phyloP scores from a whole-genome alignment of 2,888 invertebrate species.

The Polydrusus tereticollis region DNA sequence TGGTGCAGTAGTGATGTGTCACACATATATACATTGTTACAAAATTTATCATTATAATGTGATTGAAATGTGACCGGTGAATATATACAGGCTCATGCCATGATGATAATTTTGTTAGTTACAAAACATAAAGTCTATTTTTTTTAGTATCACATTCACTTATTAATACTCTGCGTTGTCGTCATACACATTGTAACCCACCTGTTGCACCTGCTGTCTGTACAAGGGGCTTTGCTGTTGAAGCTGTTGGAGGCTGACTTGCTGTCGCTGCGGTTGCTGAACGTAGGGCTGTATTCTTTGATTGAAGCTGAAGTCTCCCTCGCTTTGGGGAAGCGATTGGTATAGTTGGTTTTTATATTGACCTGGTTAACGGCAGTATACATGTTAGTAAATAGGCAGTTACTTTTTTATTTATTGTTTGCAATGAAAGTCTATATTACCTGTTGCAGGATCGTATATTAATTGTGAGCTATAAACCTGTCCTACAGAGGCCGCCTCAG shows the following conservation, averaged over 20 bases:
- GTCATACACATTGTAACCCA: slow-evolving; percentile 47
- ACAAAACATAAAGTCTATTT: slow-evolving; percentile 2
- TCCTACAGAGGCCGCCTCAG: slow-evolving; percentile 59
- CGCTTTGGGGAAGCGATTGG: slow-evolving; percentile 81
- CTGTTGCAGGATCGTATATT: slow-evolving; percentile 81
- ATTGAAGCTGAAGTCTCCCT: slow-evolving; percentile 79
- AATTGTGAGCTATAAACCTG: slow-evolving; percentile 84
- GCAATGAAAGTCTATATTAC: slow-evolving; percentile 1
- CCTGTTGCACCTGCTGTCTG: slow-evolving; percentile 58
- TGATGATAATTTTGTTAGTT: neutral
- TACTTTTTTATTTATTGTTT: neutral
- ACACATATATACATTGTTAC: slow-evolving; percentile 5
- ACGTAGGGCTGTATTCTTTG: slow-evolving; percentile 83
- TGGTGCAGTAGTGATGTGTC: slow-evolving; percentile 9
- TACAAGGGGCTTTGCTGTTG: slow-evolving; percentile 67
- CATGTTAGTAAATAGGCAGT: too few relatives aligned
- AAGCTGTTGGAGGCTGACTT: slow-evolving; percentile 69
- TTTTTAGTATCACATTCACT: slow-evolving; percentile 22
- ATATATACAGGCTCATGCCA: neutral
- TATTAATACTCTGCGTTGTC: slow-evolving; percentile 55
- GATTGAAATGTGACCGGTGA: neutral
- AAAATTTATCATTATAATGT: neutral
- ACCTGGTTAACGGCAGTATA: slow-evolving; percentile 58
- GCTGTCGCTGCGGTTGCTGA: slow-evolving; percentile 64
- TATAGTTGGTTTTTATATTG: slow-evolving; percentile 84